phyloP scores from a whole-genome alignment of 2,888 invertebrate species.

The Apantesis nais region DNA sequence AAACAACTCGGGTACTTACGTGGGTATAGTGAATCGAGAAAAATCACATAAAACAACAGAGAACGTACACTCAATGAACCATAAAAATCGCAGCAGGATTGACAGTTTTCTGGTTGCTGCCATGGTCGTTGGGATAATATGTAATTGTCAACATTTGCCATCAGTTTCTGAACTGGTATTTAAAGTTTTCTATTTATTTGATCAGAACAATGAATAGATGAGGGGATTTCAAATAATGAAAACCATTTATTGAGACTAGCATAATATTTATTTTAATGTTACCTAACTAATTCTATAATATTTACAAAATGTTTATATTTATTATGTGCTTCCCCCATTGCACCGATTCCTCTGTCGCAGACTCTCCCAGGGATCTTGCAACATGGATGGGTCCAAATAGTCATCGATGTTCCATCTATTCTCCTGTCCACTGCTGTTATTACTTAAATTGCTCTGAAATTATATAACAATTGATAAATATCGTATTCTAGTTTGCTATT shows the following conservation, averaged over 20 bases:
- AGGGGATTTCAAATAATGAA: no score
- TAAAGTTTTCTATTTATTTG: no score
- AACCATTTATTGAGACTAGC: no score
- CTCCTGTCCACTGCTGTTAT: constrained; percentile 63
- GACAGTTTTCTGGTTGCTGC: no score
- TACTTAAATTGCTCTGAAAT: constrained; percentile 73
- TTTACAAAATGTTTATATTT: not conserved
- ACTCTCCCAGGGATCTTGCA: constrained; percentile 77
- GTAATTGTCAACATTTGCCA: no score
- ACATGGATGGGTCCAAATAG: constrained; percentile 77
- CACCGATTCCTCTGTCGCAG: constrained; percentile 44
- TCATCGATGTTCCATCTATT: constrained; percentile 65
- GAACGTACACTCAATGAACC: no score
- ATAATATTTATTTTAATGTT: not conserved
- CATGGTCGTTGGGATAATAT: no score
- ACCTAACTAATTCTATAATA: not conserved
- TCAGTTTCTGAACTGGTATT: no score
- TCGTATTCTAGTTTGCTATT: no score
- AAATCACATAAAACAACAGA: no score
- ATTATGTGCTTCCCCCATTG: not conserved
- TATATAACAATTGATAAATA: not conserved
- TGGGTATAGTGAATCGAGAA: not conserved
- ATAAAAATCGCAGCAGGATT: no score
- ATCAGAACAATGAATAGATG: no score
- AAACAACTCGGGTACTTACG: not conserved